Percentiles rank a stretch among this genome's conserved stretches.
Conservation (phyloP, 2,797 vertebrate genomes). For the Acomys russatus region DNA sequence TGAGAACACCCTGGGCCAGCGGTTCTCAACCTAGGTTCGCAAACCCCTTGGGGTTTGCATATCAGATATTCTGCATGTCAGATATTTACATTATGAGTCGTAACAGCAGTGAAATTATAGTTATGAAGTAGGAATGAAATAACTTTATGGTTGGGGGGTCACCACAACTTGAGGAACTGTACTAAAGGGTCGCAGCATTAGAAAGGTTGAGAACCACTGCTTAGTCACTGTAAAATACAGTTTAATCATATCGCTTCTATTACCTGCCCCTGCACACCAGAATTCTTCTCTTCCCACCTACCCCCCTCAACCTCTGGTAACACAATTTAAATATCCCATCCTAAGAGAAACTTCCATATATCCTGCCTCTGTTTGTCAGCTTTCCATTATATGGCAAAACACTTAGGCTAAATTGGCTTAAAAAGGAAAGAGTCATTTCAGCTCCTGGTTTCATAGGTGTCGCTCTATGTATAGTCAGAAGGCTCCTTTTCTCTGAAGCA, state of each 20-base stretch:
- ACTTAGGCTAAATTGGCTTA: neutral
- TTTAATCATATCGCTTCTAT: neutral
- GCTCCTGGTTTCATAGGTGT: neutral
- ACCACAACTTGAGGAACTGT: neutral
- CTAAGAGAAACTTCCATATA: neutral
- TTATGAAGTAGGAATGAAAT: neutral
- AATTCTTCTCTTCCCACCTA: neutral
- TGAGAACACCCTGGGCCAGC: no score
- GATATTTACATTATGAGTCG: neutral
- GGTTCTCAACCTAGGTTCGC: neutral
- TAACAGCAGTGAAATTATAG: no score
- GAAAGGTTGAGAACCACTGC: neutral
- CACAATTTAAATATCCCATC: neutral
- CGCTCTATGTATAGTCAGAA: neutral
- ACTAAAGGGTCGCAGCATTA: neutral
- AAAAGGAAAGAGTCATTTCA: neutral
- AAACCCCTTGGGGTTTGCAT: neutral
- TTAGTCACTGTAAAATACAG: neutral
- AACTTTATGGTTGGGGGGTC: neutral
- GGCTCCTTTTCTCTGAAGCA: neutral
- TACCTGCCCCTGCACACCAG: neutral
- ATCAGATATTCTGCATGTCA: neutral
- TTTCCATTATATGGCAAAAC: neutral
- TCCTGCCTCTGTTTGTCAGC: neutral
- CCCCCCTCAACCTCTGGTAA: neutral